A percentile compares a stretch with the other conserved stretches of the same genome.
Conservation (phyloP, 1,140 invertebrate species). For the Leguminivora glycinivorella region DNA sequence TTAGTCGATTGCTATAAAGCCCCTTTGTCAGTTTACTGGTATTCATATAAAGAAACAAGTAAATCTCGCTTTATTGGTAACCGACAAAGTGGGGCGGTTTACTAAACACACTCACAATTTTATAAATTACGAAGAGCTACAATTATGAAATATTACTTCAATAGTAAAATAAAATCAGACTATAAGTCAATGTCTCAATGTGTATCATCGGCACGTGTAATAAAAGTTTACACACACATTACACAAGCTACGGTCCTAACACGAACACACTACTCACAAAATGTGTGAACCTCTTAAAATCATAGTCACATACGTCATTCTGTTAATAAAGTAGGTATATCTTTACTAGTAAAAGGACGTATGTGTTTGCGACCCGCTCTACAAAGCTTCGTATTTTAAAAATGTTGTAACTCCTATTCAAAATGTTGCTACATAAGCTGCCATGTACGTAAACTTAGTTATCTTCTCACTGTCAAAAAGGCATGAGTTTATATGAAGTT, state of each 20-base stretch:
- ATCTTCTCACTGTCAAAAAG: not conserved
- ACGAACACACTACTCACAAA: not conserved
- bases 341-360: not conserved
- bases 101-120: no score
- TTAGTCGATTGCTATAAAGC: no score
- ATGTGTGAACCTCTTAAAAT: not conserved
- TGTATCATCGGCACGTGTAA: not conserved
- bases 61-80: no score
- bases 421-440: not conserved
- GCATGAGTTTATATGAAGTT: not conserved
- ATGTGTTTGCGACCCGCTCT: not conserved
- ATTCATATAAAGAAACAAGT: no score
- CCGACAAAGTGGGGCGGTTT: no score
- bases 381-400: not conserved
- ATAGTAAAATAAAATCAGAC: not conserved
- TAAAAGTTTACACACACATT: slow-evolving; percentile 17
- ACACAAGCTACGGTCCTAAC: slow-evolving; percentile 1
- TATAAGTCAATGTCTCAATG: not conserved
- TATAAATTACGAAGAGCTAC: not conserved
- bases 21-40: no score
- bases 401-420: not conserved
- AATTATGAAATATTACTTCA: not conserved
- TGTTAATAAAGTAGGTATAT: not conserved
- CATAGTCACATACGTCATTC: not conserved
- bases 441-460: not conserved